phyloP scores from a whole-genome alignment of 2,113 vertebrate species.

The Poecilia latipinna region DNA sequence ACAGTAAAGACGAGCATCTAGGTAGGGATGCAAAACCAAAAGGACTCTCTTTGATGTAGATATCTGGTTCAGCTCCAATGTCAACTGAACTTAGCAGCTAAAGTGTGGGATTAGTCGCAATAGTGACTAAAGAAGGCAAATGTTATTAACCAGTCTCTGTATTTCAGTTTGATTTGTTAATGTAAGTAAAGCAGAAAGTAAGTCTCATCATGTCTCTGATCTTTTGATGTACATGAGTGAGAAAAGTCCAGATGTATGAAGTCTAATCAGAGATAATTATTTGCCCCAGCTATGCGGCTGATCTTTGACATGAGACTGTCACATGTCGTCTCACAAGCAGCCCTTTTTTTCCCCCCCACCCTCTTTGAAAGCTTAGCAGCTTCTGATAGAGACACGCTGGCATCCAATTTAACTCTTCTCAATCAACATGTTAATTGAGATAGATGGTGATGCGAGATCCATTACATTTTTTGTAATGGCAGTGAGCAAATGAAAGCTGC shows the following conservation, averaged over 20 bases:
- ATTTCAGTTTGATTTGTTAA: constrained; percentile 40
- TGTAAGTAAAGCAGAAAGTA: constrained; percentile 33
- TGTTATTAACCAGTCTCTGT: constrained; percentile 31
- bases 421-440: constrained; percentile 71
- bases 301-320: constrained; percentile 65
- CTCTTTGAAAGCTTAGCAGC: constrained; percentile 53
- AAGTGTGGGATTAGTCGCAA: constrained; percentile 7
- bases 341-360: constrained; percentile 32
- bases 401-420: constrained; percentile 60
- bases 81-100: constrained; percentile 23
- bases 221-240: constrained; percentile 41
- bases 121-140: constrained; percentile 20
- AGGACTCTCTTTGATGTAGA: constrained; percentile 42
- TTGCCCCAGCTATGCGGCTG: constrained; percentile 25
- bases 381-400: constrained; percentile 51
- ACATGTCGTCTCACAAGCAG: constrained; percentile 44
- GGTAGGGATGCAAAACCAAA: constrained; percentile 24
- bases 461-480: constrained; percentile 64
- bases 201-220: constrained; percentile 40
- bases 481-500: constrained; percentile 54
- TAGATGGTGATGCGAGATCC: constrained; percentile 70
- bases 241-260: constrained; percentile 46
- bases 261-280: constrained; percentile 61
- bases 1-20: neutral
- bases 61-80: constrained; percentile 10